These are phyloP conservation scores for Engystomops pustulosus DNA, from an alignment of 2,113 vertebrate genomes.

Conservation along the genomic window DNA sequence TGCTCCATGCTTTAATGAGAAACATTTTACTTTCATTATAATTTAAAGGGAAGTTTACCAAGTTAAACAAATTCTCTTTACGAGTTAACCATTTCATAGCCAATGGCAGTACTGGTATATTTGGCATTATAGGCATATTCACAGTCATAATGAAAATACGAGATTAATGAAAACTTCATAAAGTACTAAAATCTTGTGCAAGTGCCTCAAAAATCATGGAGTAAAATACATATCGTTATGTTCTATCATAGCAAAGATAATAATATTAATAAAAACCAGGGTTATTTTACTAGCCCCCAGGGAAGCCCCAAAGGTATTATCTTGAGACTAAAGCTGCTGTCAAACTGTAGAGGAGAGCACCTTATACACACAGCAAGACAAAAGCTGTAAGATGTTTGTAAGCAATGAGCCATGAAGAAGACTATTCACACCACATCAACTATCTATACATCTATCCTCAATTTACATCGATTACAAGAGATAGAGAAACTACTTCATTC, in stretches of 20 bases:
- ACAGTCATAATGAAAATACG: neutral
- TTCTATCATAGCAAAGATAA: too few relatives aligned
- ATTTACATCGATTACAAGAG: conserved; percentile 66
- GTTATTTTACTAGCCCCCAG: neutral
- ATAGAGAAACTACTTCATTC: conserved; percentile 61
- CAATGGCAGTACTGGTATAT: too few relatives aligned
- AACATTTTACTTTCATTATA: neutral
- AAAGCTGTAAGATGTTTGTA: conserved; percentile 49
- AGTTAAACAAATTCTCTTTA: neutral
- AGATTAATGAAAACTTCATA: neutral
- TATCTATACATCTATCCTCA: conserved; percentile 58
- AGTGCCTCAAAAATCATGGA: neutral
- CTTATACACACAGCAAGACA: neutral
- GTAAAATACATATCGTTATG: too few relatives aligned
- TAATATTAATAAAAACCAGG: neutral
- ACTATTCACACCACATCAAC: conserved; percentile 41
- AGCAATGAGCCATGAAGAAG: conserved; percentile 63
- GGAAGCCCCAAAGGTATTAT: conserved; percentile 10
- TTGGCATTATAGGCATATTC: too few relatives aligned
- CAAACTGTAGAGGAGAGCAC: conserved; percentile 9
- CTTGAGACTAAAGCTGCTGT: neutral
- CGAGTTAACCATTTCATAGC: neutral
- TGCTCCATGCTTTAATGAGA: neutral
- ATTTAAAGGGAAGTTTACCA: neutral
- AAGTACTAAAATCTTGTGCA: neutral